phyloP scores from a whole-genome alignment of 2,113 vertebrate species.

The Lynx canadensis region DNA sequence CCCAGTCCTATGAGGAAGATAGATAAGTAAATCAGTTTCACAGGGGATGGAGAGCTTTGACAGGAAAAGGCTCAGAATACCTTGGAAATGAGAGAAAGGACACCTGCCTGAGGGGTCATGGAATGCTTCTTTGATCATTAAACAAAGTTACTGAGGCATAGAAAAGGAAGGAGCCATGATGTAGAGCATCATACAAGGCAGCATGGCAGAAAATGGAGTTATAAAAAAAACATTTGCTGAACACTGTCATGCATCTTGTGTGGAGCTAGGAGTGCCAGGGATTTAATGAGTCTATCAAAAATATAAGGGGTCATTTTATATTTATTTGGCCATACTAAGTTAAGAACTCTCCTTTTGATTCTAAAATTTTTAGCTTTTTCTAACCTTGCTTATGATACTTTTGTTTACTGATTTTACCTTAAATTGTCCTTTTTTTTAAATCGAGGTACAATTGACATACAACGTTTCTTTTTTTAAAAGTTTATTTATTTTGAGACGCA shows the following conservation, averaged over 20 bases:
- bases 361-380: neutral
- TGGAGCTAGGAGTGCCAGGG: neutral
- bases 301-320: neutral
- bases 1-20: neutral
- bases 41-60: neutral
- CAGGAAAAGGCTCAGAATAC: neutral
- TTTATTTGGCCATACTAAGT: neutral
- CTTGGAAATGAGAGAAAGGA: neutral
- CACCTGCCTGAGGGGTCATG: neutral
- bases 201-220: neutral
- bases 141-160: neutral
- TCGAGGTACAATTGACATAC: neutral
- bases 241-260: fast-evolving
- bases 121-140: neutral
- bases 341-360: neutral
- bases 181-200: neutral
- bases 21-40: neutral
- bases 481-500: no score
- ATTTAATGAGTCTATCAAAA: neutral
- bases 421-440: neutral
- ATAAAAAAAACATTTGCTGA: neutral
- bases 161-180: neutral
- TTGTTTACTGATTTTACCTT: neutral
- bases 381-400: neutral
- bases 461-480: neutral